Base-by-base conservation (phyloP, 1,140 invertebrate species). In the Pseudomyrmex sp. region DNA sequence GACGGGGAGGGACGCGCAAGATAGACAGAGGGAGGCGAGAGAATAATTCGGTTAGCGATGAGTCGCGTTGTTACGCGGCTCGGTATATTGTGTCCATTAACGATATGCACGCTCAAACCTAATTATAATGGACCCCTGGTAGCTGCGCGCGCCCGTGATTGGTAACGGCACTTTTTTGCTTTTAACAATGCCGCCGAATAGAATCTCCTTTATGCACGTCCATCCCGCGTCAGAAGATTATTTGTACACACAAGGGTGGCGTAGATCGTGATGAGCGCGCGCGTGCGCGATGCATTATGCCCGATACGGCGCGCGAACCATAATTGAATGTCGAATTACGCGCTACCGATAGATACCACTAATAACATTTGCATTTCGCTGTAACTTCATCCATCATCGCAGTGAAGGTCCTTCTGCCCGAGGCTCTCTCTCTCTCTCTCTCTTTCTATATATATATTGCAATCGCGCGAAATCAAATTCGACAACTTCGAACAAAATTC, bases 81-180 rank as follows among this genome's bases (percentile, higher is more conserved):
- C 87, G 83, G 90, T 90, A 88, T 86, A 90, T 88, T 85, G 83
- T 72, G 76, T 90, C 88, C 89, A 90, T 91, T 91, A 91, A 91
- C 74, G 85, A 77, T 90, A 89, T 84, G 88, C 74, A 65, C 86
- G 82, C 87, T 85, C 86, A 87, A 91, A 91, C 84, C 83, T 88
- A 86, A 88, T 90, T 91, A 90, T 83, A 91, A 90, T 88, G 82
- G 83, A 88, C 85, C 85, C 82, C 74, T n/a, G n/a, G 72, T 68
- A 54, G n/a, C 59, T 63, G 56, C 65, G 54, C 54, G 52, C 69
- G 59, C 13, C 48, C 68, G 66, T 80, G 76, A 80, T 80, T 80
- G 76, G 76, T 80, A 80, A 70, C 66, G 54, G 54, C 50, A 58
- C 54, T 77, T 65, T 69, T 58, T 76, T 70, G 73, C 66, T 85